A percentile compares a stretch with the other conserved stretches of the same genome.
phyloP scores from a whole-genome alignment of 2,888 invertebrate species.

The Xestobium rufovillosum region DNA sequence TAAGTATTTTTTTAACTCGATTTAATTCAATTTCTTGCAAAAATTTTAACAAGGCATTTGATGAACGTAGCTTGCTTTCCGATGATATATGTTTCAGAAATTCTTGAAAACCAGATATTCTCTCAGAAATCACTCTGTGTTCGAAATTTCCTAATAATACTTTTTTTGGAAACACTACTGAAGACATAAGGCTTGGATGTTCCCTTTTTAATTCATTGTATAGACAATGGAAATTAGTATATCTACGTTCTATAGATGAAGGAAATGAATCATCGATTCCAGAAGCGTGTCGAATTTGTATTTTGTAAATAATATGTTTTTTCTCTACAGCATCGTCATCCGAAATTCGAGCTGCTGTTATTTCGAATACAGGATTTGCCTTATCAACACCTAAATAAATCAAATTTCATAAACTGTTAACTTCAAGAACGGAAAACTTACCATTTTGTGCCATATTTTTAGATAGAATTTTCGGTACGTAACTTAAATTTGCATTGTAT shows the following conservation, averaged over 20 bases:
- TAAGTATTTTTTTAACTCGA: constrained; percentile 53
- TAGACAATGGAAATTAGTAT: constrained; percentile 63
- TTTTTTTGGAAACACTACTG: constrained; percentile 60
- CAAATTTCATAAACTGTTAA: too few species aligned
- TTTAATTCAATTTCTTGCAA: constrained; percentile 58
- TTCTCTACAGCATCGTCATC: constrained; percentile 55
- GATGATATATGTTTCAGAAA: constrained; percentile 51
- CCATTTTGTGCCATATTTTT: too few species aligned
- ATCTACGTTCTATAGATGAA: constrained; percentile 60
- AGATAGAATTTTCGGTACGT: too few species aligned
- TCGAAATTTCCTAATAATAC: constrained; percentile 64
- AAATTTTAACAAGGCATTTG: constrained; percentile 52
- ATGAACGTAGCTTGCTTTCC: constrained; percentile 51
- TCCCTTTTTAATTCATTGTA: constrained; percentile 56
- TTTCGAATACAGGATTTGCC: constrained; percentile 53
- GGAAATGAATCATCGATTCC: constrained; percentile 50
- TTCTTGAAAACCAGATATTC: constrained; percentile 58
- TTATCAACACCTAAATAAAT: constrained; percentile 27
- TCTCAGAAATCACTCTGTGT: constrained; percentile 54
- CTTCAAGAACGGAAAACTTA: too few species aligned
- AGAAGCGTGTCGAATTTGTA: constrained; percentile 56
- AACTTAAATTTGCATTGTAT: too few species aligned
- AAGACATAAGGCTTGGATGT: constrained; percentile 48
- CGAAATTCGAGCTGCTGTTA: constrained; percentile 58
- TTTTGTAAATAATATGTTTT: constrained; percentile 62